A percentile compares a stretch with the other conserved stretches of the same genome.
Conservation (phyloP, 37 sponge, comb jelly and placozoan genomes). For the Ephydatia muelleri region DNA sequence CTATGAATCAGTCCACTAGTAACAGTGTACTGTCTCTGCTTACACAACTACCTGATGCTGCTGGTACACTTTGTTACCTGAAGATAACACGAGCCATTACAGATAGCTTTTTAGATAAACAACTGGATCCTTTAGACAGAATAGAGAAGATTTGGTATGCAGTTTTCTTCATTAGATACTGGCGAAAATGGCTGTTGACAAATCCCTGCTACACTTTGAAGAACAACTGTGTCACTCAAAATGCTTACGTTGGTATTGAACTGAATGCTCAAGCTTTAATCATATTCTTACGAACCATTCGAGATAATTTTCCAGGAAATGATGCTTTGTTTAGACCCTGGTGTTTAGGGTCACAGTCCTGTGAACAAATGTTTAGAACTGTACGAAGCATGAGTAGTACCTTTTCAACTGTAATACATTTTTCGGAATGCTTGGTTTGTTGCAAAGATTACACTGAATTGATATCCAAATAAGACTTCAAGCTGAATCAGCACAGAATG, state of each 20-base stretch:
- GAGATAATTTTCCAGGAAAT: not conserved
- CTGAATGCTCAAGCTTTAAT: conserved; percentile 60
- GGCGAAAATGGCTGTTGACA: conserved; percentile 41
- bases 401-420: conserved; percentile 61
- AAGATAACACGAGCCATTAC: conserved; percentile 3
- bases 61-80: conserved; percentile 32
- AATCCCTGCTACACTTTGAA: conserved; percentile 39
- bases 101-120: conserved; percentile 55
- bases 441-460: conserved; percentile 50
- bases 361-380: conserved; percentile 57
- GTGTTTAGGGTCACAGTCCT: conserved; percentile 62
- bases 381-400: conserved; percentile 52
- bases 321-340: conserved; percentile 44
- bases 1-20: conserved; percentile 32
- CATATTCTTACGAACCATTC: conserved; percentile 10
- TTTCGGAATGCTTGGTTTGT: conserved; percentile 57
- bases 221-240: conserved; percentile 45
- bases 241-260: conserved; percentile 59
- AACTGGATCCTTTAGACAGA: conserved; percentile 14
- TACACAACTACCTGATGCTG: conserved; percentile 45
- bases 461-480: conserved; percentile 41
- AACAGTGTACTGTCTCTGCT: conserved; percentile 1
- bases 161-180: conserved; percentile 42
- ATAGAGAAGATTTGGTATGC: conserved; percentile 50
- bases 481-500: conserved; percentile 16